Conservation (phyloP, 2,113 vertebrate species). For the Struthio camelus region DNA sequence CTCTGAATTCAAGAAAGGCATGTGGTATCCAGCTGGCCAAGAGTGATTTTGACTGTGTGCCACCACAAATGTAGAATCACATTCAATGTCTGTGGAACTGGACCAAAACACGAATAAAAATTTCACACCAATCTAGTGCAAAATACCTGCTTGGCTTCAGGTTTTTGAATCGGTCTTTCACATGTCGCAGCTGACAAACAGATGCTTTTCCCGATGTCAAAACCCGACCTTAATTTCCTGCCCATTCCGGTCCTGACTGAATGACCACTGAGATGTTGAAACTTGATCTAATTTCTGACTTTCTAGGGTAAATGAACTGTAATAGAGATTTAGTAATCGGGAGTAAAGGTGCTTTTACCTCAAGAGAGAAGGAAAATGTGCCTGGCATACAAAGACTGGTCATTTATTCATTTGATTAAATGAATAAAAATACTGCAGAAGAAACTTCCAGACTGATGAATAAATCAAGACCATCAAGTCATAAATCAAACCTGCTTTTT, state of each 20-base stretch:
- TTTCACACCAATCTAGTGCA: background rate
- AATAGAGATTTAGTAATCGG: background rate
- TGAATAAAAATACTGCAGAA: background rate
- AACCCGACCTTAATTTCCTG: background rate
- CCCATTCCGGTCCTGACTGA: background rate
- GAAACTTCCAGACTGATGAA: background rate
- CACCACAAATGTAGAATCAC: conserved; percentile 4
- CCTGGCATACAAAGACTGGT: background rate
- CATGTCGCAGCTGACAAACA: background rate
- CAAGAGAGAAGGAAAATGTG: background rate
- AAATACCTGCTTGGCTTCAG: conserved; percentile 2
- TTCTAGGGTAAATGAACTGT: background rate
- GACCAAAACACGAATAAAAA: background rate
- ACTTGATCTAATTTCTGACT: background rate
- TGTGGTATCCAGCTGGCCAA: conserved; percentile 18
- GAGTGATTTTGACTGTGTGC: background rate
- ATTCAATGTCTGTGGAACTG: background rate
- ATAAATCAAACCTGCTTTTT: background rate
- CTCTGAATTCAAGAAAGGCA: conserved; percentile 6
- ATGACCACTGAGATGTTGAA: background rate
- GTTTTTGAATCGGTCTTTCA: background rate
- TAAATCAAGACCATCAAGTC: background rate
- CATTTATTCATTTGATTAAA: background rate
- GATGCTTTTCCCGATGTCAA: background rate
- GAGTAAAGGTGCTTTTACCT: background rate